phyloP scores from a whole-genome alignment of 2,797 vertebrate genomes.

The Columba guinea region DNA sequence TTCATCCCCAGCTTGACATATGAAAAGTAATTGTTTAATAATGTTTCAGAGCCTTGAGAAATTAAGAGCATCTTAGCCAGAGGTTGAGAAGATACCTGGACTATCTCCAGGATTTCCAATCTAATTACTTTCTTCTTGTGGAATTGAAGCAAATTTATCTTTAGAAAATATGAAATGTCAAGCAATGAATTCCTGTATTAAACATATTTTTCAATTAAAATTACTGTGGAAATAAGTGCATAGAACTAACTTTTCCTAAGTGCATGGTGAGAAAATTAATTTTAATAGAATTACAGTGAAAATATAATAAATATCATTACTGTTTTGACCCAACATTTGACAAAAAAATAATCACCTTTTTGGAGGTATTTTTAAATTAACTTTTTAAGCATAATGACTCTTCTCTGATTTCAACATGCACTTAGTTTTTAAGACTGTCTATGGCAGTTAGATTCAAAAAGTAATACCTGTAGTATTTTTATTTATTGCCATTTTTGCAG shows the following conservation, averaged over 20 bases:
- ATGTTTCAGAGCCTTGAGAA: constrained; percentile 29
- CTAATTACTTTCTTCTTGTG: constrained; percentile 61
- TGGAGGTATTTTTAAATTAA: constrained; percentile 14
- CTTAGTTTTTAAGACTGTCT: neutral
- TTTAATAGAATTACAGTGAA: constrained; percentile 7
- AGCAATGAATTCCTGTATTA: constrained; percentile 27
- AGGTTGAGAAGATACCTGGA: constrained; percentile 68
- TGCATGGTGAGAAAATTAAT: constrained; percentile 40
- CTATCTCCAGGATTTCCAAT: constrained; percentile 62
- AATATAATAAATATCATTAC: constrained; percentile 7
- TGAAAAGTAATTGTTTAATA: constrained; percentile 49
- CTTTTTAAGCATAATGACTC: neutral
- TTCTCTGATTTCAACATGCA: neutral
- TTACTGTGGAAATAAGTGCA: constrained; percentile 39
- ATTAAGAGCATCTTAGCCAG: constrained; percentile 45
- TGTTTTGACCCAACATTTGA: constrained; percentile 9
- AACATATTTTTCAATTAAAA: constrained; percentile 47
- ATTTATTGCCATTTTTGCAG: neutral
- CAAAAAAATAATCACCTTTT: constrained; percentile 24
- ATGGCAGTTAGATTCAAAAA: neutral
- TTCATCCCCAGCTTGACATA: neutral
- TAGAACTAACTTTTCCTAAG: constrained; percentile 17
- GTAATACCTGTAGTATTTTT: neutral
- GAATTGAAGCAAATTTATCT: constrained; percentile 18
- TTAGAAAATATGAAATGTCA: constrained; percentile 60